phyloP scores from a whole-genome alignment of 2,113 vertebrate genomes.

The Budorcas taxicolor region DNA sequence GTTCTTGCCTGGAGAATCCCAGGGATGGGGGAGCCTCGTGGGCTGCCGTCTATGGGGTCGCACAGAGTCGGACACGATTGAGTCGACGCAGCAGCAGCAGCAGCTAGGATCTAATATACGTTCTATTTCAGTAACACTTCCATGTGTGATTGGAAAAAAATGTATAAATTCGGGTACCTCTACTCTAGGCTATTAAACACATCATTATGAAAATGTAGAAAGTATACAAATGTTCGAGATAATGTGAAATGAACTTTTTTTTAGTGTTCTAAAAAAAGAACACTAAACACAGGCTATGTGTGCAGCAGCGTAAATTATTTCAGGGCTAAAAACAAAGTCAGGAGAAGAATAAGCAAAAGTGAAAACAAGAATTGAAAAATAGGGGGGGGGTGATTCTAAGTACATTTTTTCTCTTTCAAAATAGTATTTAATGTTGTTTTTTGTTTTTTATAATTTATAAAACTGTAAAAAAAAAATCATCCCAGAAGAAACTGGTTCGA shows the following conservation, averaged over 20 bases:
- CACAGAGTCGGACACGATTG: too few species aligned
- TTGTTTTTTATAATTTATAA: slow-evolving; percentile 21
- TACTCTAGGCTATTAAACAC: slow-evolving; percentile 21
- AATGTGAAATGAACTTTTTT: background rate
- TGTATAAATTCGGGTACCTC: background rate
- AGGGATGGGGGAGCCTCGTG: too few species aligned
- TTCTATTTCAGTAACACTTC: slow-evolving; percentile 22
- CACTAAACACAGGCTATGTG: background rate
- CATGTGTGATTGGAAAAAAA: slow-evolving; percentile 5
- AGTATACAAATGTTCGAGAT: slow-evolving; percentile 8
- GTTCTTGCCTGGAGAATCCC: too few species aligned
- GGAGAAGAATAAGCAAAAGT: slow-evolving; percentile 34
- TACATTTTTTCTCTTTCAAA: slow-evolving; percentile 37
- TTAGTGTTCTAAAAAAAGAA: background rate
- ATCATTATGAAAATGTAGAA: slow-evolving; percentile 51
- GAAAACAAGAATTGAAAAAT: background rate
- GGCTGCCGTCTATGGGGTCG: too few species aligned
- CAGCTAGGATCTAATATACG: background rate
- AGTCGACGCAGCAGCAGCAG: too few species aligned
- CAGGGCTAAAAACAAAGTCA: slow-evolving; percentile 27
- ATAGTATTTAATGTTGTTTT: background rate
- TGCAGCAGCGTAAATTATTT: background rate
- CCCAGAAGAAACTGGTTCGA: background rate
- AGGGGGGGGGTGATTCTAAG: background rate
- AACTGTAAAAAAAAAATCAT: background rate